phyloP scores from a whole-genome alignment of 2,797 vertebrate species.

The Manis crassicaudata region DNA sequence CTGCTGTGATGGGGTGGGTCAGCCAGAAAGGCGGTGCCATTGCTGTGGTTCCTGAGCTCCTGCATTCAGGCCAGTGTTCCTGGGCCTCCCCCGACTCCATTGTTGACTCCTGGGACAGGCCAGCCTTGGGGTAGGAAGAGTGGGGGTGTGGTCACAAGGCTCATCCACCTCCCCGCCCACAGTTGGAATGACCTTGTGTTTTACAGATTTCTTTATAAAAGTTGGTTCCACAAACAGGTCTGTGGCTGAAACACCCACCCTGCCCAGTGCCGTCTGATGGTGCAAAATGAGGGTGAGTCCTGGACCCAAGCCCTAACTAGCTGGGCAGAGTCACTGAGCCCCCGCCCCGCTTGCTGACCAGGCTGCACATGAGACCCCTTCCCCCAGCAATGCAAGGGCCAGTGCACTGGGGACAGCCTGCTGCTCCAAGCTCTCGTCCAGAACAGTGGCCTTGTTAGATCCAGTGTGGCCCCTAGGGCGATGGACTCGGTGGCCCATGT shows the following conservation, averaged over 20 bases:
- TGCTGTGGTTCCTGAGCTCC: not conserved
- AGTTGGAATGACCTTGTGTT: not conserved
- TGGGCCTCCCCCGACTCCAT: not conserved
- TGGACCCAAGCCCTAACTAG: not conserved
- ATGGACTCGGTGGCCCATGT: not conserved
- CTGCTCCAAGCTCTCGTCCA: not conserved
- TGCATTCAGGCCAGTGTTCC: too few species aligned
- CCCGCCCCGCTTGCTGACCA: not conserved
- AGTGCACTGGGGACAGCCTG: not conserved
- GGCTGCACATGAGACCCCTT: not conserved
- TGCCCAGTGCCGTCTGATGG: not conserved
- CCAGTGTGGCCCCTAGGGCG: not conserved
- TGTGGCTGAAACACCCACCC: not conserved
- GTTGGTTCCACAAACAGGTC: rapidly evolving
- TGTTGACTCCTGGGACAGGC: not conserved
- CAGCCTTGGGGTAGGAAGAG: not conserved
- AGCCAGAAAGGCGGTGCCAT: not conserved
- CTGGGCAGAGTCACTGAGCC: not conserved
- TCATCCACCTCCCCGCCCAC: not conserved
- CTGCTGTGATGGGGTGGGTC: not conserved
- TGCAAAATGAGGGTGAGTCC: not conserved
- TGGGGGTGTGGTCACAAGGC: not conserved
- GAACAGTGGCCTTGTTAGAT: not conserved
- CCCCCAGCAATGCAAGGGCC: not conserved
- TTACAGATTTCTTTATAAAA: not conserved